phyloP scores from a whole-genome alignment of 2,888 invertebrate species.

The Bibio marci region DNA sequence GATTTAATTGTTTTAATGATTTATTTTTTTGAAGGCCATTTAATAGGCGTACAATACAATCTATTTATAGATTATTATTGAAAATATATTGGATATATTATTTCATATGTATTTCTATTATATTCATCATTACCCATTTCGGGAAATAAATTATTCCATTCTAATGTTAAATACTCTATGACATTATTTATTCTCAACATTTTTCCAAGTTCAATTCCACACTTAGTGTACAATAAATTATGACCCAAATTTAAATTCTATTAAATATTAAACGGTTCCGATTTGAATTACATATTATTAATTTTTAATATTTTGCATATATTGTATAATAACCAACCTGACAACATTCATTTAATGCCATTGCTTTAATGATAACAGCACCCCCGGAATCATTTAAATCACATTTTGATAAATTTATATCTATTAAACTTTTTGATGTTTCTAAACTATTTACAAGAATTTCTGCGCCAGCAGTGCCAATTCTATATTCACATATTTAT shows the following conservation, averaged over 20 bases:
- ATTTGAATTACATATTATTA: no score
- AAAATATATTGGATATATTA: no score
- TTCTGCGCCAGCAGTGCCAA: conserved; percentile 6
- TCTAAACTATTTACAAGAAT: conserved; percentile 7
- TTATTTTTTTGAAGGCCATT: conserved; percentile 7
- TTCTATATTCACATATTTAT: no score
- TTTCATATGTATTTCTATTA: no score
- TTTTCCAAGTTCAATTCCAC: conserved; percentile 2
- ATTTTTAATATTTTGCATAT: no score
- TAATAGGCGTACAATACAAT: conserved; percentile 3
- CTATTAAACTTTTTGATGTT: conserved; percentile 4
- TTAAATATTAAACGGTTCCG: neutral
- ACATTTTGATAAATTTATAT: conserved; percentile 9
- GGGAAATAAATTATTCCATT: conserved; percentile 8
- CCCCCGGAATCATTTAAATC: conserved; percentile 8
- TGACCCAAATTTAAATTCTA: conserved; percentile 7
- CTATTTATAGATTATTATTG: no score
- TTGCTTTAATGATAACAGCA: conserved; percentile 3
- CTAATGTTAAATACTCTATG: conserved; percentile 6
- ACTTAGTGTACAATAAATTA: conserved; percentile 5
- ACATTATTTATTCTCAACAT: conserved; percentile 4
- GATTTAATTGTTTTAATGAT: conserved; percentile 6
- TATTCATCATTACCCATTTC: conserved; percentile 3
- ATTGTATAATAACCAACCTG: no score
- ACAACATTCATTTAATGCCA: conserved; percentile 5